Percentiles rank a stretch among this genome's conserved stretches.
Conservation (phyloP, 2,797 vertebrate species). For the Sebastes nivosus region DNA sequence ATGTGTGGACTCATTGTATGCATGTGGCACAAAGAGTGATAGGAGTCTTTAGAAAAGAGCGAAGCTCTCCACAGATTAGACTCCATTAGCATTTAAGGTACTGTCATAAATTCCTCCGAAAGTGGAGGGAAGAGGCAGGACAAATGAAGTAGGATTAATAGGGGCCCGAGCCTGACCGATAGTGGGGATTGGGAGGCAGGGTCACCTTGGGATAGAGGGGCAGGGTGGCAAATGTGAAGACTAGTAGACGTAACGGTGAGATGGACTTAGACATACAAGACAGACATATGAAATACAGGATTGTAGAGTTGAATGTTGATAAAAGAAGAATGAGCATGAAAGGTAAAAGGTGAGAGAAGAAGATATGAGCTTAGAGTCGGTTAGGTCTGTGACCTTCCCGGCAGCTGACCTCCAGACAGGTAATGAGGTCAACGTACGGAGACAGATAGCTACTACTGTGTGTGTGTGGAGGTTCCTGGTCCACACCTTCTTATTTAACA, state of each 20-base stretch:
- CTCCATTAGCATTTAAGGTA: slow-evolving; percentile 86
- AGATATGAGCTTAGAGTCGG: slow-evolving; percentile 61
- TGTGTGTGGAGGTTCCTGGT: neutral
- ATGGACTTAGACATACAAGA: slow-evolving; percentile 61
- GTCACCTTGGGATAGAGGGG: slow-evolving; percentile 82
- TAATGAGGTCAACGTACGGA: slow-evolving; percentile 63
- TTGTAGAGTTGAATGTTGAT: slow-evolving; percentile 62
- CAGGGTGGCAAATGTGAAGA: slow-evolving; percentile 57
- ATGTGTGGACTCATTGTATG: slow-evolving; percentile 74
- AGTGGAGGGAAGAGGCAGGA: slow-evolving; percentile 80
- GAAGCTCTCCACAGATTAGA: slow-evolving; percentile 81
- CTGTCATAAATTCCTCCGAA: slow-evolving; percentile 85
- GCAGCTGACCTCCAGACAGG: slow-evolving; percentile 45
- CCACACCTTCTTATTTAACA: neutral
- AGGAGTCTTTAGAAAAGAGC: slow-evolving; percentile 83
- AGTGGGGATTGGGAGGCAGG: slow-evolving; percentile 79
- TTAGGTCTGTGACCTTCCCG: slow-evolving; percentile 63
- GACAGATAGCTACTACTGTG: slow-evolving; percentile 53
- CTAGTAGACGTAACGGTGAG: slow-evolving; percentile 62
- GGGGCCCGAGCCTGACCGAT: slow-evolving; percentile 76
- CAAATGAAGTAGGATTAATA: slow-evolving; percentile 86
- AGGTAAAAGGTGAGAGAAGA: slow-evolving; percentile 69
- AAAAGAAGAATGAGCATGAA: slow-evolving; percentile 63
- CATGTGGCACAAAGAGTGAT: slow-evolving; percentile 80
- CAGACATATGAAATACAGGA: slow-evolving; percentile 70